phyloP scores from a whole-genome alignment of 2,113 vertebrate species.

The Hystrix brachyura region DNA sequence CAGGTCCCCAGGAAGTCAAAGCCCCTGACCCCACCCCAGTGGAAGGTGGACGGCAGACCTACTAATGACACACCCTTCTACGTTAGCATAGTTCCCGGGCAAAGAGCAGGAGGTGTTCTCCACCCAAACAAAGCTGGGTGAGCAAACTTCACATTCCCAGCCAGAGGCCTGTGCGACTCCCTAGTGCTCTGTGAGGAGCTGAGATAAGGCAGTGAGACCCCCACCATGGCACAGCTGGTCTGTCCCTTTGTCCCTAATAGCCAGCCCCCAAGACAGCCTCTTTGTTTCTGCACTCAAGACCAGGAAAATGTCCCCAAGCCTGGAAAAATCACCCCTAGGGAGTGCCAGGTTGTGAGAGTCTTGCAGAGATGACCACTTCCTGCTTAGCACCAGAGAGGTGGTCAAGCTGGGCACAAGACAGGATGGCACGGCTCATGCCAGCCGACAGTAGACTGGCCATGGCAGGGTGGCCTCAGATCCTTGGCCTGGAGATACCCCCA shows the following conservation, averaged over 20 bases:
- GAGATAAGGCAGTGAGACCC: constrained; percentile 80
- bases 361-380: background rate
- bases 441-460: background rate
- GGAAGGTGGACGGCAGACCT: constrained; percentile 81
- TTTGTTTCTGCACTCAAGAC: constrained; percentile 3
- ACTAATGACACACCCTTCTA: constrained; percentile 85
- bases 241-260: constrained; percentile 36
- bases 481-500: fast-evolving
- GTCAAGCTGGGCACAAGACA: background rate
- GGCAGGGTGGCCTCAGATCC: fast-evolving
- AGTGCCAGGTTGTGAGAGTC: background rate
- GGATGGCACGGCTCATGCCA: background rate
- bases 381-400: background rate
- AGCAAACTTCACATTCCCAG: constrained; percentile 84
- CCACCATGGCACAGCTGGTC: background rate
- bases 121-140: constrained; percentile 84
- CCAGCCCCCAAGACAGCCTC: background rate
- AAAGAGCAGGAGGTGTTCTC: constrained; percentile 82
- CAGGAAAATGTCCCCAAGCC: background rate
- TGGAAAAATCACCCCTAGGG: constrained; percentile 7
- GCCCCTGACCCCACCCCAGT: constrained; percentile 70
- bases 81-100: constrained; percentile 85
- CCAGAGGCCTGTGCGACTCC: constrained; percentile 79
- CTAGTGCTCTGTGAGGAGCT: constrained; percentile 80
- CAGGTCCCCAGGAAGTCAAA: constrained; percentile 83